Evolutionary conservation across 2,797 vertebrate genomes (phyloP).

Genomic region (Pipistrellus pipistrellus): DNA sequence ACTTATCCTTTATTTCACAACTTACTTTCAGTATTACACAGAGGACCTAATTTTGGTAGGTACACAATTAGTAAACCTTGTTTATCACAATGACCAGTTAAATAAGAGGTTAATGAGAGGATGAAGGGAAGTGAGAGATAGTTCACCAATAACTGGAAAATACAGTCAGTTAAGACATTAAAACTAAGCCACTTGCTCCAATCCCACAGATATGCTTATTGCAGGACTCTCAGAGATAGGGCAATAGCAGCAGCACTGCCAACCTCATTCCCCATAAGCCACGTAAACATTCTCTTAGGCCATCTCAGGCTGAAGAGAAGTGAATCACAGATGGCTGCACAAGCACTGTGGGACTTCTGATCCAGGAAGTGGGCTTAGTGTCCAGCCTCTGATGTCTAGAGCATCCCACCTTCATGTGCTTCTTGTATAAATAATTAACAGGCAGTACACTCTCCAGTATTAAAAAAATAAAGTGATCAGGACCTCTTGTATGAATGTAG

Average conservation of each 20-base stretch:
- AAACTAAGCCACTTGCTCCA: not conserved
- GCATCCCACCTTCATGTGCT: not conserved
- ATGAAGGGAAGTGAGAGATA: not conserved
- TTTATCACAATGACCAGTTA: conserved; percentile 6
- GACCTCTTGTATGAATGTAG: not conserved
- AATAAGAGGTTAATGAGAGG: not conserved
- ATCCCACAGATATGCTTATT: rapidly evolving
- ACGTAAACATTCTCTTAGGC: not conserved
- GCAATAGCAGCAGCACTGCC: not conserved
- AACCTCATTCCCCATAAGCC: not conserved
- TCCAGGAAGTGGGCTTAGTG: not conserved
- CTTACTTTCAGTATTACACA: not conserved
- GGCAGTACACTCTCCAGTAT: not conserved
- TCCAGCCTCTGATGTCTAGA: not conserved
- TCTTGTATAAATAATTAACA: not conserved
- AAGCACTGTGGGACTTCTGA: not conserved
- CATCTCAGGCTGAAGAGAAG: not conserved
- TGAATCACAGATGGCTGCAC: not conserved
- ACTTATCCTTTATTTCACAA: not conserved
- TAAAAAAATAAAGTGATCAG: conserved; percentile 1
- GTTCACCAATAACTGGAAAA: not conserved
- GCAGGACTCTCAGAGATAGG: not conserved
- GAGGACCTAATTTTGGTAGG: not conserved
- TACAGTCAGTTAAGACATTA: not conserved
- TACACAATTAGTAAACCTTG: not conserved